Base-by-base conservation (phyloP, 2,797 vertebrate genomes). In the Capromys pilorides region DNA sequence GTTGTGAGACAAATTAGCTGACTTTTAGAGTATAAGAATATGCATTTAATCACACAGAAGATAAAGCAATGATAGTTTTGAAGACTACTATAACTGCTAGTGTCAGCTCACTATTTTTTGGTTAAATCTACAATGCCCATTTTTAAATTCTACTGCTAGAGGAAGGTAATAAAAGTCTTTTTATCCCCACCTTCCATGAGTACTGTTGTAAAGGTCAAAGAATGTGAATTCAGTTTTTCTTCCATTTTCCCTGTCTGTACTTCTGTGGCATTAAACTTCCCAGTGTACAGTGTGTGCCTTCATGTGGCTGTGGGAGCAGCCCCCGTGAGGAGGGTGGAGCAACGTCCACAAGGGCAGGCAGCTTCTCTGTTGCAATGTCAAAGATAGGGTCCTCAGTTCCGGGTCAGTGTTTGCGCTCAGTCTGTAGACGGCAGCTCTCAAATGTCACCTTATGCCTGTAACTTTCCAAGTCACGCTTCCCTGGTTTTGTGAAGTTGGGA, bases 401-500 rank as follows among this genome's bases (percentile, higher is more conserved):
- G 78, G 41, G 57, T 90, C 78, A 51, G 61, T 4, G 0, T 54
- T 77, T 21, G 45, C 39, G 12, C 41, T 77, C 75, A 26, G 9
- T 66, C 45, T 83, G 33, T 61, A 66, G 71, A 94, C 75, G 69
- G 36, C 41, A 88, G 92, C 0, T 14, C 80, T 92, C 88, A 80
- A 12, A 79, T 83, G 89, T 78, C 78, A 80, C 67, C 64, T 80
- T 86, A 7, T 0, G 13, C 86, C 67, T 75, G 18, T n/a, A 71
- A 75, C 92, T 96, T 91, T 92, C 87, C 71, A 94, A 94, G 79
- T 96, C 41, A 64, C 0, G 9, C 54, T 92, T 84, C 86, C 57
- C 87, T 90, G 95, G 57, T 73, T 94, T 83, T 92, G 83, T 90
- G 59, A 80, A 95, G 69, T 73, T 91, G 75, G 61, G 80, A 96